Evolutionary conservation across 2,797 vertebrate genomes (phyloP), one percentile per base, ranked within the genome.

Genomic region (Meda fulgida): DNA sequence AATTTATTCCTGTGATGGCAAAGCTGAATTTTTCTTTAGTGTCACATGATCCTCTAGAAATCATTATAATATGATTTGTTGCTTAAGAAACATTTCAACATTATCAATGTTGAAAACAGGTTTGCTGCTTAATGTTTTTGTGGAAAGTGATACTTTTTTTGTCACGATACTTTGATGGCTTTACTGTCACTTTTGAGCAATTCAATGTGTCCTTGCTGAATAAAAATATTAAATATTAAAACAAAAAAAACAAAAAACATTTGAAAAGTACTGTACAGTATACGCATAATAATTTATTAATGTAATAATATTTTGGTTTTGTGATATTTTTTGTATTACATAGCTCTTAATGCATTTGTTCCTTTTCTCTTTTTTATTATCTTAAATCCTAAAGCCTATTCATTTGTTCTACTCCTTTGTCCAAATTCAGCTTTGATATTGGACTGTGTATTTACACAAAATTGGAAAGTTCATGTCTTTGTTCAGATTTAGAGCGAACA

Each of bases 361-460:
- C 16, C 34, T 66, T 31, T 65, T 40, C 21, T 55, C 19, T 2
- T 21, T 78, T 66, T 66, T 48, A 6, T 65, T 29, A 3, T 55
- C 4, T 31, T 4, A 19, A 48, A 63, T 46, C 60, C 7, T 34
- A 34, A 73, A 55, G 2, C 23, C 29, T 38, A 38, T 38, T 79
- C 2, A 5, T 43, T 75, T 77, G 19, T 76, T 48, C 13, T 13
- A 65, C 16, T 36, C 23, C 6, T 40, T 60, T 80, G 60, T 76
- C 16, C 36, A 77, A 66, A 73, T 76, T 29, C n/a, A 34, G 72
- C 23, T 38, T 48, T 73, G 55, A 18, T 34, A 40, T 81, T 75
- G 48, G n/a, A 26, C 46, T 21, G 63, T 55, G 36, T 51, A 23
- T 26, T 78, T 23, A 36, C 11, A 58, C 26, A 55, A 60, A 11